Evolutionary conservation across 2,113 vertebrate genomes (phyloP), one percentile per base, ranked within the genome.

Genomic region (Tringa solitaria): DNA sequence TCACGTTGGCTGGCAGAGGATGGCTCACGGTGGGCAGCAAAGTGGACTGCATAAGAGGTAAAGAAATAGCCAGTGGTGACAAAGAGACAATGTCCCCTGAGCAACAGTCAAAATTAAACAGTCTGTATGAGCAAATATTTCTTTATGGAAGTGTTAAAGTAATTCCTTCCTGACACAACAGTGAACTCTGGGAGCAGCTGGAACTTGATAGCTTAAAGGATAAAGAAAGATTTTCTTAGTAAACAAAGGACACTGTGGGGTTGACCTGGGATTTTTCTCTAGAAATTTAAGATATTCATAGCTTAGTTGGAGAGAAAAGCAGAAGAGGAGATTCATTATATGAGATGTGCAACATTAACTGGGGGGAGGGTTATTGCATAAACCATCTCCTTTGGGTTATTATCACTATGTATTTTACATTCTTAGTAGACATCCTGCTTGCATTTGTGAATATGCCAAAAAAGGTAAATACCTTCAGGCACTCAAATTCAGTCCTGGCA

Each of bases 121-220:
- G 61, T 20, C 30, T 43, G 41, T 37, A 61, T 61, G 33, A 84
- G 56, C 43, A 97, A 96, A 93, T 91, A 83, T 83, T 94, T 69
- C 54, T 83, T 67, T 59, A 51, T 45, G 28, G 27, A 92, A 88
- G 76, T 63, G 54, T 90, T 91, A 93, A 89, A 94, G 48, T 67
- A 91, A 91, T 94, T 94, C 82, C 63, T 70, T 91, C 79, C 39
- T 83, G 75, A 84, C 79, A 86, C 39, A 83, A 77, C 54, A 45
- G 54, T 91, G 85, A 95, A 84, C 82, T 81, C 82, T 50, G 33
- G 24, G 46, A 87, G 90, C 93, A 90, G 79, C 75, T 95, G 87
- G 82, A 93, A 94, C 51, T 88, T 60, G 41, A 73, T 77, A 90
- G 77, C 56, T 96, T 87, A 93, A 94, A 89, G 89, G 77, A 84